Evolutionary conservation across 2,797 vertebrate genomes (phyloP), one percentile per base, ranked within the genome.

Genomic region (Muscicapa comitata): DNA sequence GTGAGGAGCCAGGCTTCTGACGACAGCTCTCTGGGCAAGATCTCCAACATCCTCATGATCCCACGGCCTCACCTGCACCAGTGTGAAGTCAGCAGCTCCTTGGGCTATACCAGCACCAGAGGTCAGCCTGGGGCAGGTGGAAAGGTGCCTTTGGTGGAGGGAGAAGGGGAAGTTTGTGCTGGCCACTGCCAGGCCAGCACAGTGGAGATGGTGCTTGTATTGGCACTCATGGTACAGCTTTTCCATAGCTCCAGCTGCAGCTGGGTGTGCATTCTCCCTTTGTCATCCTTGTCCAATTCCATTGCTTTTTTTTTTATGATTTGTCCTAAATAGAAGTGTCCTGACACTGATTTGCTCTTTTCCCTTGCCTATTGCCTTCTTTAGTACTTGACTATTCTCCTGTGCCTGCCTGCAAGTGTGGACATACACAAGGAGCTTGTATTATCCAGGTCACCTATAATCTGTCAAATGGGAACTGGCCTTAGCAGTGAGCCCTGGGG

Each of bases 31-130:
- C 96, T 99, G 96, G 99, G 99, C 35, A 99, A 98, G 43, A 98
- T 99, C 45, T 99, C 99, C 96, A 99, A 99, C 96, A 99, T 99
- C 96, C 97, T 99, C 62, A 98, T 99, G 76, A 99, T 99, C 87
- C 99, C 99, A 0, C 98, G 99, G 9, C 96, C 98, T 17, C 98
- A 98, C 70, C 96, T 98, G 10, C 98, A 98, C 85, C 99, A 99
- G 91, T 99, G 99, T 48, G 99, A 99, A 98, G 99, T 99, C 98
- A 99, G 99, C 98, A 99, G 99, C 96, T 99, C 99, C 21, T 96
- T 99, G 95, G 99, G 99, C 70, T 99, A 99, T 95, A 99, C 99
- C 94, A 99, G 99, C 97, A 99, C 98, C 67, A 98, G 98, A 99
- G 99, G 99, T 99, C 95, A 97, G 98, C 73, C 47, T 35, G 21